Conservation (phyloP, 2,888 invertebrate species). For the Esperia sulphurella region DNA sequence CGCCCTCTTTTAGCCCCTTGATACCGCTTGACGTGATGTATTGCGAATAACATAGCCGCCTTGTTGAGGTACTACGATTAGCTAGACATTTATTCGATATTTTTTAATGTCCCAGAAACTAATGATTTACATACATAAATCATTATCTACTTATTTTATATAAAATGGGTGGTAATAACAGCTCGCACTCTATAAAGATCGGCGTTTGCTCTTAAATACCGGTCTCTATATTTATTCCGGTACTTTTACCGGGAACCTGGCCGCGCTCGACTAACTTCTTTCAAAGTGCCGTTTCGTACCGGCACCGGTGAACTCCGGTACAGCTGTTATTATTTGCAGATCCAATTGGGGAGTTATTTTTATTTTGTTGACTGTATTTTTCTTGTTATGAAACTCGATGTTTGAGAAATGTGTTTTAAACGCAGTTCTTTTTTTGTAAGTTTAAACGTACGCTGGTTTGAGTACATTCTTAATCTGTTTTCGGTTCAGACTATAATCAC, state of each 20-base stretch:
- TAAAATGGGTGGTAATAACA: conserved; percentile 25
- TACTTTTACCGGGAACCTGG: conserved; percentile 60
- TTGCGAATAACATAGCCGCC: too few relatives aligned
- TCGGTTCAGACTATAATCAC: too few relatives aligned
- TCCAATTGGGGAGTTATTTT: conserved; percentile 38
- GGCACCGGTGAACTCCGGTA: conserved; percentile 12
- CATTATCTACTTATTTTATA: too few relatives aligned
- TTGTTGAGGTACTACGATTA: too few relatives aligned
- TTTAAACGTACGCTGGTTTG: too few relatives aligned
- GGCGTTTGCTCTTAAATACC: conserved; percentile 46
- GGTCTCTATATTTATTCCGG: conserved; percentile 63
- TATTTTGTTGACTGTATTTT: conserved; percentile 18
- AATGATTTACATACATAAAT: too few relatives aligned
- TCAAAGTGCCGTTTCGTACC: conserved; percentile 25
- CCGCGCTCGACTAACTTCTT: conserved; percentile 30
- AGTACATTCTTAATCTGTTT: not conserved
- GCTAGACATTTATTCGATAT: too few relatives aligned
- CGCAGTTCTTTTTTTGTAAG: not conserved
- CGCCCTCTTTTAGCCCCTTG: too few relatives aligned
- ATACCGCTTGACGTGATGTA: too few relatives aligned
- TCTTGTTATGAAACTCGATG: not conserved
- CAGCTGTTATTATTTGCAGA: conserved; percentile 48
- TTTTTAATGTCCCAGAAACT: too few relatives aligned
- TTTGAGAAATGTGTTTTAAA: not conserved
- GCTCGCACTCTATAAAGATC: conserved; percentile 28